Base-by-base conservation (phyloP, 2,797 vertebrate species). In the Megaceryle alcyon region DNA sequence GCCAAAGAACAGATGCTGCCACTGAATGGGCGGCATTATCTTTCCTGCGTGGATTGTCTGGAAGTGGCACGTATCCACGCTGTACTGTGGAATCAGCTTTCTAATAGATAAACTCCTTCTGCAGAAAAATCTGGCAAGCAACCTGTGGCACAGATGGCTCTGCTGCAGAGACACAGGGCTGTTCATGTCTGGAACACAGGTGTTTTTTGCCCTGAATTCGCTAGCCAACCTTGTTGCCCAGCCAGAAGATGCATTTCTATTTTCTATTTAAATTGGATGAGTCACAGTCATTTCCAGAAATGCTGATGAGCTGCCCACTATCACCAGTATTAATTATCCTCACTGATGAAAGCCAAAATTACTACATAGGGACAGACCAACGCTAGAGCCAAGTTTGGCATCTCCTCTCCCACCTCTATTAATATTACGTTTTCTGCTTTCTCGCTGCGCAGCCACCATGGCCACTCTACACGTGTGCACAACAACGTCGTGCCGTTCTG, bases 1-100 rank as follows among this genome's bases (percentile, higher is more conserved):
- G 91, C 95, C 89, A 94, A 86, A 97, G 84, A 96, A 83, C 94
- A 97, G 95, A 96, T 94, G 87, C 92, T 94, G 64, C 63, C 66
- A 88, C 59, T 95, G 96, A 96, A 96, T 86, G 82, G 92, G 82
- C 91, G 83, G 87, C 91, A 92, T 94, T 95, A 91, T 94, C 87
- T 86, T 90, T 94, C 76, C 87, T 96, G 91, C 17, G 16, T 92
- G 94, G 95, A 95, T 94, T 92, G 82, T 96, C 92, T 92, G 37
- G n/a, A 89, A 89, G 86, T 82, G 91, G 96, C 94, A 94, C 80
- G 68, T 43, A 84, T 88, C 95, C 88, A 88, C 85, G 20, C 12
- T 20, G 77, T 64, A 33, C 92, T 86, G 64, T 77, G 73, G 87
- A 92, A 94, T 86, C 82, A 53, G 91, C 59, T 86, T 96, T 83